Base-by-base conservation (phyloP, 30 jellyfish, hydroid and myxozoan species). In the Cassiopea andromeda region DNA sequence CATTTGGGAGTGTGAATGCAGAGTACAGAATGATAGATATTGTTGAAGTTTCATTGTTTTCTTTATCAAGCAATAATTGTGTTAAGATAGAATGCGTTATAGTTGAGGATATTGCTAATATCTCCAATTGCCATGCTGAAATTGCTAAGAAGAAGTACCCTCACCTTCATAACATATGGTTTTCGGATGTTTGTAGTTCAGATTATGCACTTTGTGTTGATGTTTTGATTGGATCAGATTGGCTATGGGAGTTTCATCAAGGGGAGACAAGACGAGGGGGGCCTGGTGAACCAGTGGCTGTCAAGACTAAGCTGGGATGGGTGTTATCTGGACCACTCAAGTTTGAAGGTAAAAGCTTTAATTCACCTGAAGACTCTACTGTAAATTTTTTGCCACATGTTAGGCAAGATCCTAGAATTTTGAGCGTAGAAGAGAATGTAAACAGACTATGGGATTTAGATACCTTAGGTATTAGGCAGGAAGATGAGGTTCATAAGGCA, bases 1-100 rank as follows among this genome's bases (percentile, higher is more conserved):
- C 91, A 38, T 83, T 83, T 70, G 91, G 91, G 49, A 47, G 47
- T 68, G 19, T 7, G 1, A 60, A 47, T 43, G 73, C 74, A 2
- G 61, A 48, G 60, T 7, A 5, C 10, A 58, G 54, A 54, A 45
- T 4, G 46, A 58, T 78, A 78, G 73, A 78, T 78, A 59, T 78
- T 9, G 71, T 58, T 13, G 54, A 60, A 60, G 10, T 64, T 78
- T 43, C 57, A 6, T 43, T 78, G 9, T 19, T 1, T 12, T 59
- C 87, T 15, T 46, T 78, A 10, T 13, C 54, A 45, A 78, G 73
- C 17, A 45, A 27, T 9, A 60, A 78, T 50, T 19, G 59, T 19
- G 46, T 78, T 15, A 46, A 4, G 0, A 48, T 78, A 15, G 49
- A 48, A 78, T 58, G 44, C 43, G 1, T 9, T 78, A 78, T 78